Conservation (phyloP, 64 coral and sea anemone genomes). For the Platygyra sinensis region DNA sequence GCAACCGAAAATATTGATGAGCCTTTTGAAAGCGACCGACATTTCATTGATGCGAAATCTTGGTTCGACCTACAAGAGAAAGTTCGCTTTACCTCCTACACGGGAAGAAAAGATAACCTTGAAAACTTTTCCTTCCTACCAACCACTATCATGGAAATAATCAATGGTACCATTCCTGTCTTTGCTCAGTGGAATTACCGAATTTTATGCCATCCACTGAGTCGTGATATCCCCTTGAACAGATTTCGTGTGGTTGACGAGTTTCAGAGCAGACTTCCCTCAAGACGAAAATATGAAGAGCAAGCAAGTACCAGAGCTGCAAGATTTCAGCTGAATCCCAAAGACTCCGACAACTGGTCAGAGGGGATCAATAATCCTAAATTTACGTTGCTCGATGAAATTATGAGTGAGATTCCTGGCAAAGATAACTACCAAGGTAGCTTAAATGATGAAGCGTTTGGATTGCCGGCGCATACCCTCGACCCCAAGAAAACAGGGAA, state of each 20-base stretch:
- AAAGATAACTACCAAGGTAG: slow-evolving; percentile 71
- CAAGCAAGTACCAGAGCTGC: slow-evolving; percentile 36
- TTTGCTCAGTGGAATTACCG: slow-evolving; percentile 87
- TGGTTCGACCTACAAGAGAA: slow-evolving; percentile 86
- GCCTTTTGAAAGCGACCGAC: slow-evolving; percentile 77
- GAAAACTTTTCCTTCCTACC: slow-evolving; percentile 80
- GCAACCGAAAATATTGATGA: slow-evolving; percentile 59
- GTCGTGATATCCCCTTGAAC: slow-evolving; percentile 52
- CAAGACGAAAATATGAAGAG: slow-evolving; percentile 15
- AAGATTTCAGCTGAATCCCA: slow-evolving; percentile 69
- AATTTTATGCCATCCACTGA: slow-evolving; percentile 73
- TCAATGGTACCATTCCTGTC: slow-evolving; percentile 36
- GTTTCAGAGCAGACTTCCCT: slow-evolving; percentile 26
- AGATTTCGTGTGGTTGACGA: slow-evolving; percentile 70
- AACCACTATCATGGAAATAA: slow-evolving; percentile 57
- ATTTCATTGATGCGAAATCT: slow-evolving; percentile 58
- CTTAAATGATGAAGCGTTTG: slow-evolving; percentile 64
- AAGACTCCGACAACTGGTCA: slow-evolving; percentile 37
- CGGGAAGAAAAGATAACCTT: slow-evolving; percentile 70
- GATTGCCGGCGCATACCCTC: slow-evolving; percentile 39
- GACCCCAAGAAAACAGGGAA: slow-evolving; percentile 44
- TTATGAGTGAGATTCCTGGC: slow-evolving; percentile 76
- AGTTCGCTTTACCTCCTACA: slow-evolving; percentile 75
- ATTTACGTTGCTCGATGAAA: slow-evolving; percentile 45
- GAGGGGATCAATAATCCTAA: not conserved